Evolutionary conservation across 1,140 invertebrate species (phyloP).

Genomic region (Lerema accius): DNA sequence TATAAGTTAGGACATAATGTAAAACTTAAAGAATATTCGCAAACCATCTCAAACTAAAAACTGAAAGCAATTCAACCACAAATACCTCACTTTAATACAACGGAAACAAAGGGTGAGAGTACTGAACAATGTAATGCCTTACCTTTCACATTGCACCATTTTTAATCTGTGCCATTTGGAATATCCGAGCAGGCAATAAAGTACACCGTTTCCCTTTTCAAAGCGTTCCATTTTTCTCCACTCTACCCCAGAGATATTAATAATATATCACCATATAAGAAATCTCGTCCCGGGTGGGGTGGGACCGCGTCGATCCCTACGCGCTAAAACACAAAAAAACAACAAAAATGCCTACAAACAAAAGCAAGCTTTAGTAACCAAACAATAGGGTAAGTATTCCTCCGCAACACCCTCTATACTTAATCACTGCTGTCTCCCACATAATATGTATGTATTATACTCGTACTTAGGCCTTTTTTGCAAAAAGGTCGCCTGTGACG

Average conservation of each 20-base stretch:
- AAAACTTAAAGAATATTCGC: not conserved
- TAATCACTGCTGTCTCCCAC: constrained; percentile 74
- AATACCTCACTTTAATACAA: too few species aligned
- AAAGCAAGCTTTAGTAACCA: constrained; percentile 42
- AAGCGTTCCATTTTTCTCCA: constrained; percentile 59
- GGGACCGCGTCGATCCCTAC: constrained; percentile 65
- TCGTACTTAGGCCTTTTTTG: constrained; percentile 72
- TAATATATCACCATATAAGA: constrained; percentile 77
- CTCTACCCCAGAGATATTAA: constrained; percentile 66
- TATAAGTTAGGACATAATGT: too few species aligned
- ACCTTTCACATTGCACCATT: constrained; percentile 36
- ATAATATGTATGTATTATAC: constrained; percentile 78
- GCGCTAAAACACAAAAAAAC: constrained; percentile 61
- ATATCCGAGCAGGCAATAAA: constrained; percentile 39
- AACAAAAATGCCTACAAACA: constrained; percentile 40
- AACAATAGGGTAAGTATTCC: constrained; percentile 46
- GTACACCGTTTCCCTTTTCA: constrained; percentile 49
- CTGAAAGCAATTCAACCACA: too few species aligned
- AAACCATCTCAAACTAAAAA: not conserved
- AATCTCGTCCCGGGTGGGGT: constrained; percentile 68
- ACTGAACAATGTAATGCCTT: constrained; percentile 32
- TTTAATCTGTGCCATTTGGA: constrained; percentile 41
- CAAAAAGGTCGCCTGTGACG: constrained; percentile 72
- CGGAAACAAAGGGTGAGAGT: constrained; percentile 33
- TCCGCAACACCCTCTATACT: constrained; percentile 42